Evolutionary conservation across 2,797 vertebrate genomes (phyloP).

Genomic region (Gastrophryne carolinensis): DNA sequence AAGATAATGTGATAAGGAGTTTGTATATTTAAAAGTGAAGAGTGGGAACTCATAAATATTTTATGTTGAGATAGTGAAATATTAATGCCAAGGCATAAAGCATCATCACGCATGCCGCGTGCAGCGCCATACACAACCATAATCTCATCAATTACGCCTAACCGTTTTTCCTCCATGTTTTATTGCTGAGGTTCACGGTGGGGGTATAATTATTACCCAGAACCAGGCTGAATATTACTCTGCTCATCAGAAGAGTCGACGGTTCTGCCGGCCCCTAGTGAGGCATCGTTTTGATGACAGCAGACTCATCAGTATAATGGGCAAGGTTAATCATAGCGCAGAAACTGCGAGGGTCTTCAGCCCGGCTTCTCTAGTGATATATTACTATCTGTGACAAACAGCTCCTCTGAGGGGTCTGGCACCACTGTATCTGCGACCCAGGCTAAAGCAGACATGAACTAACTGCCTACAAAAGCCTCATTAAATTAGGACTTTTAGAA

Average conservation of each 20-base stretch:
- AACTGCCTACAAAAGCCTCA: constrained; percentile 1
- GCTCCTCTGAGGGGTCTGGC: not conserved
- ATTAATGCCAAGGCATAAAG: constrained; percentile 27
- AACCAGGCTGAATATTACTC: not conserved
- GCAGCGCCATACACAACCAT: constrained; percentile 11
- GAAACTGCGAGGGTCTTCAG: not conserved
- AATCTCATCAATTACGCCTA: constrained; percentile 41
- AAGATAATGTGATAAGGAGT: no score
- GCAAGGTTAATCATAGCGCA: constrained; percentile 28
- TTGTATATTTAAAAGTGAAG: constrained; percentile 15
- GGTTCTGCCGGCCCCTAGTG: not conserved
- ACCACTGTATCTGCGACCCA: not conserved
- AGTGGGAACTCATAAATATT: constrained; percentile 23
- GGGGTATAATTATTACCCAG: constrained; percentile 43
- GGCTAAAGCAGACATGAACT: constrained; percentile 23
- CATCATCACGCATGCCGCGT: constrained; percentile 23
- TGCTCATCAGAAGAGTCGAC: not conserved
- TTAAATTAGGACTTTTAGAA: constrained; percentile 30
- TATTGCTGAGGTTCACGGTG: constrained; percentile 29
- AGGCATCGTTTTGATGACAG: constrained; percentile 21
- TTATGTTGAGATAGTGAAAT: constrained; percentile 28
- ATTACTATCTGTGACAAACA: constrained; percentile 34
- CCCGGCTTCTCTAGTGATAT: constrained; percentile 28
- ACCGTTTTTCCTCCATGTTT: constrained; percentile 17
- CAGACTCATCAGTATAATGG: constrained; percentile 28